A percentile compares a stretch with the other conserved stretches of the same genome.
These are phyloP conservation scores for Morus bassanus DNA, from an alignment of 2,797 vertebrate species.

Conservation along the genomic window DNA sequence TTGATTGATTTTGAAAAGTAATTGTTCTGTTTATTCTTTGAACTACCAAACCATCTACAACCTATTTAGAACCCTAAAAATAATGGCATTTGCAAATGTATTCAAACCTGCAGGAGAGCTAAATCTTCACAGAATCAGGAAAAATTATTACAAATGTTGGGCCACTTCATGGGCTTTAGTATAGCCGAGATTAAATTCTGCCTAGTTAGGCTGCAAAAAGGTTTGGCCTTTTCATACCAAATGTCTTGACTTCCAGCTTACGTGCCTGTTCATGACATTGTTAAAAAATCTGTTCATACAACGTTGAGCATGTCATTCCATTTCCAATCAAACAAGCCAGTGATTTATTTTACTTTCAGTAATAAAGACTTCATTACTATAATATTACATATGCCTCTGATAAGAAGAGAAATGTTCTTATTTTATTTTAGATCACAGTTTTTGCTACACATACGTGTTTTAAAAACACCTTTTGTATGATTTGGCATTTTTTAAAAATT, in stretches of 20 bases:
- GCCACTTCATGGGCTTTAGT: not conserved
- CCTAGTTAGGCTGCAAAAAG: not conserved
- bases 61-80: not conserved
- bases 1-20: not conserved
- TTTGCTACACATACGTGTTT: not conserved
- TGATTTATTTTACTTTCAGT: not conserved
- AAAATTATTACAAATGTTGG: not conserved
- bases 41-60: not conserved
- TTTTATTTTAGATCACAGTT: not conserved
- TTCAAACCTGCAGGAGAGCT: not conserved
- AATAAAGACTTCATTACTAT: not conserved
- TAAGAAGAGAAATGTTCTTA: not conserved
- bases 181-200: not conserved
- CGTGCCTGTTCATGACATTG: not conserved
- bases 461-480: not conserved
- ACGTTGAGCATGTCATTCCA: not conserved
- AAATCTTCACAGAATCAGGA: not conserved
- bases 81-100: not conserved
- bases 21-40: not conserved
- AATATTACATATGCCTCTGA: not conserved
- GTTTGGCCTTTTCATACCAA: constrained; percentile 6
- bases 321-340: not conserved
- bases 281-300: not conserved
- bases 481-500: not conserved
- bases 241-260: not conserved